A percentile compares a stretch with the other conserved stretches of the same genome.
Conservation (phyloP, 2,113 vertebrate species). For the Pyrgilauda ruficollis region DNA sequence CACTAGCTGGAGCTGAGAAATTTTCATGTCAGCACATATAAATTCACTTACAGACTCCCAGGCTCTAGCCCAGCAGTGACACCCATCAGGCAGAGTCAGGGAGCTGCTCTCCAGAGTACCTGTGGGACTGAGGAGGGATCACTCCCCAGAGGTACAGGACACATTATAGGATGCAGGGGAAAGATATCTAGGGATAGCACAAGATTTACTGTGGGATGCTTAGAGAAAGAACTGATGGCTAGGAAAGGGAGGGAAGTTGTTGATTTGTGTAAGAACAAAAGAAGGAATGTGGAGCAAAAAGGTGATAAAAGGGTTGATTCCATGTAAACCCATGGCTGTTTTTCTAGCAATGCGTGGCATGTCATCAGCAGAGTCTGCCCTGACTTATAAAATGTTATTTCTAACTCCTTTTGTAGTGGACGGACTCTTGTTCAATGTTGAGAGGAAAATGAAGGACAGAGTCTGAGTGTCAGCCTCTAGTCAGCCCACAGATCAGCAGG, state of each 20-base stretch:
- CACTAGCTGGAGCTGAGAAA: neutral
- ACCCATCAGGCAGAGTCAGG: neutral
- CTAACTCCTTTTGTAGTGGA: neutral
- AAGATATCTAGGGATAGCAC: neutral
- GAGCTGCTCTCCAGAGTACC: neutral
- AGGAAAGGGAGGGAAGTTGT: neutral
- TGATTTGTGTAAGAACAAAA: neutral
- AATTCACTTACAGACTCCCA: neutral
- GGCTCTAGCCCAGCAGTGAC: no score
- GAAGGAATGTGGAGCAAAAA: neutral
- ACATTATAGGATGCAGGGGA: neutral
- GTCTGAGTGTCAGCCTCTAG: neutral
- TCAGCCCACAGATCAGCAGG: neutral
- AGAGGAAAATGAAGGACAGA: neutral
- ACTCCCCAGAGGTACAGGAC: rapidly evolving
- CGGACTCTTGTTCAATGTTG: neutral
- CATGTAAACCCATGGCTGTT: neutral
- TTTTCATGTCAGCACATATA: rapidly evolving
- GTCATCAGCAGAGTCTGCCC: neutral
- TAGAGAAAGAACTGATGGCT: neutral
- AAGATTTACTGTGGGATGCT: neutral
- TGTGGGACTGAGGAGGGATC: neutral
- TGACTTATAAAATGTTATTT: neutral
- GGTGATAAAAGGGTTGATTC: neutral
- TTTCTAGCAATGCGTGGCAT: neutral